These are phyloP conservation scores for Xestobium rufovillosum DNA, from an alignment of 2,888 invertebrate species.

Conservation along the genomic window DNA sequence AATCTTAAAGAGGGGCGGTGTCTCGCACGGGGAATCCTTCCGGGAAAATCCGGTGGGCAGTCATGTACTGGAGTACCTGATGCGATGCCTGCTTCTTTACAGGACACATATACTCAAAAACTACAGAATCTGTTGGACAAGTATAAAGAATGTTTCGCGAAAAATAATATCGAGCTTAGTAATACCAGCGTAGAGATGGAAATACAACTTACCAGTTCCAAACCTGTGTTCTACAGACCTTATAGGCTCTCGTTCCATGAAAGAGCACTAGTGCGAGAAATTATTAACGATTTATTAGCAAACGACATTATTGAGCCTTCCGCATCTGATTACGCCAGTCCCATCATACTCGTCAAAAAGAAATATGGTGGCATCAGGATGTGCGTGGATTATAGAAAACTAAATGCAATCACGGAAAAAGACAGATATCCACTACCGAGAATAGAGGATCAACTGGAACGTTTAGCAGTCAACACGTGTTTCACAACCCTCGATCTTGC, in stretches of 20 bases:
- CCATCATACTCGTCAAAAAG: slow-evolving; percentile 10
- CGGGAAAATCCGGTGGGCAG: too few species aligned
- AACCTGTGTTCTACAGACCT: slow-evolving; percentile 7
- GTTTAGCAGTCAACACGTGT: slow-evolving; percentile 1
- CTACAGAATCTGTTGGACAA: too few species aligned
- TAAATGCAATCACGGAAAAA: slow-evolving; percentile 9
- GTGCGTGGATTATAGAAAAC: slow-evolving; percentile 10
- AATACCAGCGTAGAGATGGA: too few species aligned
- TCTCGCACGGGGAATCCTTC: slow-evolving; percentile 12
- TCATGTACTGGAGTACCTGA: slow-evolving; percentile 10
- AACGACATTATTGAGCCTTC: slow-evolving; percentile 8
- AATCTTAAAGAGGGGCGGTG: slow-evolving; percentile 7
- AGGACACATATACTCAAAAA: too few species aligned
- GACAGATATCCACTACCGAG: slow-evolving; percentile 6
- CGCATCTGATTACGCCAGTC: slow-evolving; percentile 8
- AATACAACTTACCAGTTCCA: too few species aligned
- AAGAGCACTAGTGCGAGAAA: slow-evolving; percentile 5
- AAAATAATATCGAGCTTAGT: slow-evolving; percentile 8
- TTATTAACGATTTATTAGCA: slow-evolving; percentile 4
- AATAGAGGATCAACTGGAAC: slow-evolving; percentile 9
- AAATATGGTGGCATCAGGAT: slow-evolving; percentile 7
- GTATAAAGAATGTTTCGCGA: slow-evolving; percentile 4
- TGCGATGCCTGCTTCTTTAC: too few species aligned
- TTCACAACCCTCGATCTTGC: slow-evolving; percentile 10
- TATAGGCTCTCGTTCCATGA: slow-evolving; percentile 9